Evolutionary conservation across 2,797 vertebrate genomes (phyloP), one percentile per base, ranked within the genome.

Genomic region (Sylvilagus floridanus): DNA sequence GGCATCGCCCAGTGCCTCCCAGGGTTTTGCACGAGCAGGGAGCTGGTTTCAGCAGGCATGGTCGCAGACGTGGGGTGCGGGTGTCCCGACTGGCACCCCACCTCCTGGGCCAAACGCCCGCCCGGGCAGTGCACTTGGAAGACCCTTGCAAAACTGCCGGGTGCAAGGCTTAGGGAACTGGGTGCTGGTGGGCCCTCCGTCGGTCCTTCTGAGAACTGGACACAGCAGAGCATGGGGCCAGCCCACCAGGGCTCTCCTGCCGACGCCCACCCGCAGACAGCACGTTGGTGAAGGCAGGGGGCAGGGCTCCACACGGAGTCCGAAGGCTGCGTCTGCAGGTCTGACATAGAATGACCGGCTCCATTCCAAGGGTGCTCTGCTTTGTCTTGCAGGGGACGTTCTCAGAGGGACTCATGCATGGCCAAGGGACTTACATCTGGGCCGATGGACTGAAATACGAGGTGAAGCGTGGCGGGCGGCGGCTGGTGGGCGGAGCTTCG

Each of bases 381-480:
- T 69, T 92, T 95, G 77, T 98, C 75, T 97, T 32, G 16, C 95
- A 99, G 99, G 99, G 99, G 26, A 96, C 90, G 32, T 99, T 99
- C 98, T 99, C 98, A 50, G 98, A 98, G 82, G 99, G 99, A 57
- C 82, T 98, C 9, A 99, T 99, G 99, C 97, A 99, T 2, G 99
- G 99, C 87, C 95, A 21, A 60, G 99, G 99, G 26, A 98, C 98
- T 92, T 99, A 99, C 57, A 98, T 97, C 0, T 99, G 98, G 98
- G 95, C 98, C 24, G 98, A 98, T 21, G 99, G 99, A 94, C 65
- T 99, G 63, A 99, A 98, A 96, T 99, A 99, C 0, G 98, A 99
- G 99, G 99, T 99, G 98, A 96, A 87, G 52, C 14, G 10, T 16
- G 4, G 54, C 17, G 8, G 42, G 7, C 42, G 42, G 42, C 1